Conservation (phyloP, 64 coral and sea anemone species). For the Montipora cactus region DNA sequence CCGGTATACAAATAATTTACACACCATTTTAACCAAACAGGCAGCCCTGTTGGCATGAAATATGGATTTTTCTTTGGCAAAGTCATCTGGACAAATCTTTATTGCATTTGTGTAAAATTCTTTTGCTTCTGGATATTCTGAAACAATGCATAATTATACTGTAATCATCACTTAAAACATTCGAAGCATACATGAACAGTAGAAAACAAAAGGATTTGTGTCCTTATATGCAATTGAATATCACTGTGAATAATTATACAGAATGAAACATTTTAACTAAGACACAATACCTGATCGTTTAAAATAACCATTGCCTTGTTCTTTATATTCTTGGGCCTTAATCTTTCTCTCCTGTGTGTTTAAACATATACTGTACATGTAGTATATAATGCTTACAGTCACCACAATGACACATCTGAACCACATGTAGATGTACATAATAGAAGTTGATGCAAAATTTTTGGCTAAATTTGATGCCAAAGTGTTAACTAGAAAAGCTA, state of each 20-base stretch:
- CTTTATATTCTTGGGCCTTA: conserved; percentile 75
- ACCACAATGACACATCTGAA: too few species aligned
- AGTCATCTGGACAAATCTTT: conserved; percentile 83
- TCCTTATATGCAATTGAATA: not conserved
- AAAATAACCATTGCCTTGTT: conserved; percentile 86
- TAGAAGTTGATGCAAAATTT: too few species aligned
- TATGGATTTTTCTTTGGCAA: conserved; percentile 85
- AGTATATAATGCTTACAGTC: too few species aligned
- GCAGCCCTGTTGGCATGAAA: conserved; percentile 98
- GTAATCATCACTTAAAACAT: not conserved
- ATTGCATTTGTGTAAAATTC: conserved; percentile 92
- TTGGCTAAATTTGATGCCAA: too few species aligned
- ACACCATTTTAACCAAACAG: conserved; percentile 93
- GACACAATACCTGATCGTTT: conserved; percentile 51
- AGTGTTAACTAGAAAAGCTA: too few species aligned
- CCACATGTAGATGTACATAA: too few species aligned
- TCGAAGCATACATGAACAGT: not conserved
- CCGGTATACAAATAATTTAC: not conserved
- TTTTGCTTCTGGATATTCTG: conserved; percentile 93
- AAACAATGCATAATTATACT: not conserved
- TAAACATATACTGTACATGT: not conserved
- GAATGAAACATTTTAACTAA: too few species aligned
- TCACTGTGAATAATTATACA: too few species aligned
- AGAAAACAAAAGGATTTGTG: too few species aligned
- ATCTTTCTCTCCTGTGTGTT: conserved; percentile 72